These are phyloP conservation scores for Tenthredo scrophulariae DNA, from an alignment of 2,888 invertebrate genomes.

Conservation along the genomic window DNA sequence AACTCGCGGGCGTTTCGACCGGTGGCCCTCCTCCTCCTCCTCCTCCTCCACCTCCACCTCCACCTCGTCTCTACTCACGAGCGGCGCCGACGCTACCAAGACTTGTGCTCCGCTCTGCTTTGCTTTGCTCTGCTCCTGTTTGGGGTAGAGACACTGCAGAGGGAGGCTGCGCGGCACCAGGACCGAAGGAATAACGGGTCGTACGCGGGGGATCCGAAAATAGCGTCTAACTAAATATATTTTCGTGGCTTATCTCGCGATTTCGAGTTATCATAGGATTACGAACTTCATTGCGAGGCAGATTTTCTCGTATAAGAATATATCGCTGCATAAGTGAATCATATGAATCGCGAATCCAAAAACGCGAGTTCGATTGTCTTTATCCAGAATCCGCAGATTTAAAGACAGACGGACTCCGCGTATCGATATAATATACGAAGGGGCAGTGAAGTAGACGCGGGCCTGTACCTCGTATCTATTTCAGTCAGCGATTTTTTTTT, in stretches of 20 bases:
- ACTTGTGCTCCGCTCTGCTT: neutral
- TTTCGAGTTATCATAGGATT: too few species aligned
- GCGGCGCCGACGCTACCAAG: neutral
- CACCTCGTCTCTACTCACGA: neutral
- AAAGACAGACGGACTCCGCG: too few species aligned
- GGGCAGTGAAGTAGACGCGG: neutral
- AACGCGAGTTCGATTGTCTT: too few species aligned
- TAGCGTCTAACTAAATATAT: neutral
- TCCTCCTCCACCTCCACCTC: too few species aligned
- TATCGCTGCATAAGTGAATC: too few species aligned
- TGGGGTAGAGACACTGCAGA: constrained; percentile 4
- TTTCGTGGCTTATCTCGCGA: too few species aligned
- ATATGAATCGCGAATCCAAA: too few species aligned
- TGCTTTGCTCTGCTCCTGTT: neutral
- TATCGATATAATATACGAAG: neutral
- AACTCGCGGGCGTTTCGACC: constrained; percentile 22
- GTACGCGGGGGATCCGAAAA: neutral
- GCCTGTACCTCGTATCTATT: neutral
- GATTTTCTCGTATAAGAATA: too few species aligned
- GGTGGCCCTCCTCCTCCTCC: neutral
- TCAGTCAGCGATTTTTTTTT: neutral
- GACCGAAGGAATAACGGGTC: neutral
- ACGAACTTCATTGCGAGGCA: too few species aligned
- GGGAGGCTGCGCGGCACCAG: neutral
- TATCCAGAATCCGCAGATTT: too few species aligned